These are phyloP conservation scores for Neostethus bicornis DNA, from an alignment of 2,797 vertebrate genomes.

Conservation along the genomic window DNA sequence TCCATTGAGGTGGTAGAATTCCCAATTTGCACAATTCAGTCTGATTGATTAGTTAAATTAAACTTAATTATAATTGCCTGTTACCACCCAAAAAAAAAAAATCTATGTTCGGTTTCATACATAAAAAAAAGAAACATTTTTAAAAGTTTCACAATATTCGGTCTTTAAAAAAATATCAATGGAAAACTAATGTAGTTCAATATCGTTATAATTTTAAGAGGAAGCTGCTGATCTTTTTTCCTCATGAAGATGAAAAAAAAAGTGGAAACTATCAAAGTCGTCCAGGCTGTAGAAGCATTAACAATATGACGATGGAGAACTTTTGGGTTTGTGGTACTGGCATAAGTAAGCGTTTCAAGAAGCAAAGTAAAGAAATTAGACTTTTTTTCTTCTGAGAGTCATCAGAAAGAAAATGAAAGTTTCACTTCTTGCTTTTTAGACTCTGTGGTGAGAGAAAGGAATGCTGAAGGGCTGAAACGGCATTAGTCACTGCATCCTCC, in stretches of 20 bases:
- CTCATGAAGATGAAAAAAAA: slow-evolving; percentile 32
- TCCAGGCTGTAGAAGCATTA: slow-evolving; percentile 10
- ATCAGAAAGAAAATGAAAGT: slow-evolving; percentile 35
- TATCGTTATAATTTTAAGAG: background rate
- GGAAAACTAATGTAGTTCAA: background rate
- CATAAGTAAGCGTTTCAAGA: no score
- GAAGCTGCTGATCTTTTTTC: slow-evolving; percentile 6
- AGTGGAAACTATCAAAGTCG: slow-evolving; percentile 31
- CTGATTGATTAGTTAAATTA: no score
- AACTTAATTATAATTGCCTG: no score
- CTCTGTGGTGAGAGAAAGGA: slow-evolving; percentile 51
- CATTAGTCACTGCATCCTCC: slow-evolving; percentile 55
- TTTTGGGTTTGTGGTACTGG: no score
- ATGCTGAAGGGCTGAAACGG: slow-evolving; percentile 54
- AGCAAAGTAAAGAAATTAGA: no score
- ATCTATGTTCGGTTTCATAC: no score
- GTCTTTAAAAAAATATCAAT: background rate
- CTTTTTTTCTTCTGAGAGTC: slow-evolving; percentile 3
- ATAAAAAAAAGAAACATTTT: no score
- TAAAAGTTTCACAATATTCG: background rate
- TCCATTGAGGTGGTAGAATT: no score
- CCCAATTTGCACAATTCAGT: no score
- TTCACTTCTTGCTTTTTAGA: slow-evolving; percentile 20
- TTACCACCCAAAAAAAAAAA: no score
- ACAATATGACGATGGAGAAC: no score